These are phyloP conservation scores for Pungitius pungitius DNA, from an alignment of 2,113 vertebrate species.

Conservation along the genomic window DNA sequence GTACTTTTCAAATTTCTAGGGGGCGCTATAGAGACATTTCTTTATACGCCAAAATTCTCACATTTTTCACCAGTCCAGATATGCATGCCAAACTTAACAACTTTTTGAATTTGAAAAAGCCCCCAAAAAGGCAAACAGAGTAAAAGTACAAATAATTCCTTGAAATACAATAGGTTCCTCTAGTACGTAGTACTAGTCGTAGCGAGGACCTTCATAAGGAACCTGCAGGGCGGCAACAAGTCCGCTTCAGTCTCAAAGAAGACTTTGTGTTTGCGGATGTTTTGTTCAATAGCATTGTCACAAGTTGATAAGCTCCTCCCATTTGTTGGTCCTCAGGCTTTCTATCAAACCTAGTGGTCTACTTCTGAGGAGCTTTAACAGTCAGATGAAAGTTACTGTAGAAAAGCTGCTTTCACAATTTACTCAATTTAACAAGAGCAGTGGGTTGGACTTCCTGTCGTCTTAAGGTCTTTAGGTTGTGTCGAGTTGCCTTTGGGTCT, in stretches of 20 bases:
- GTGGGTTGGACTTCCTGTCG: background rate
- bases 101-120: no score
- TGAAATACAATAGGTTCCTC: no score
- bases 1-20: no score
- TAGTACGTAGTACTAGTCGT: no score
- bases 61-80: no score
- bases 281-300: background rate
- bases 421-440: background rate
- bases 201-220: background rate
- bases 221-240: slow-evolving; percentile 57
- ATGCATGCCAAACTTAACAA: no score
- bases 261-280: background rate
- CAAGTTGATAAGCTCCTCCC: background rate
- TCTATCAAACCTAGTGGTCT: background rate
- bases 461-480: no score
- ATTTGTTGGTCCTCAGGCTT: background rate
- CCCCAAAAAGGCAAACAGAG: no score
- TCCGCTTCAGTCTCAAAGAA: slow-evolving; percentile 23
- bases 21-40: no score
- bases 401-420: no score
- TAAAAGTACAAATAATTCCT: slow-evolving; percentile 9
- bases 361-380: background rate
- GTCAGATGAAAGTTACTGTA: background rate
- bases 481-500: background rate
- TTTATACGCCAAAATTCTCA: no score